Evolutionary conservation across 2,797 vertebrate genomes (phyloP).

Genomic region (Denticeps clupeoides): DNA sequence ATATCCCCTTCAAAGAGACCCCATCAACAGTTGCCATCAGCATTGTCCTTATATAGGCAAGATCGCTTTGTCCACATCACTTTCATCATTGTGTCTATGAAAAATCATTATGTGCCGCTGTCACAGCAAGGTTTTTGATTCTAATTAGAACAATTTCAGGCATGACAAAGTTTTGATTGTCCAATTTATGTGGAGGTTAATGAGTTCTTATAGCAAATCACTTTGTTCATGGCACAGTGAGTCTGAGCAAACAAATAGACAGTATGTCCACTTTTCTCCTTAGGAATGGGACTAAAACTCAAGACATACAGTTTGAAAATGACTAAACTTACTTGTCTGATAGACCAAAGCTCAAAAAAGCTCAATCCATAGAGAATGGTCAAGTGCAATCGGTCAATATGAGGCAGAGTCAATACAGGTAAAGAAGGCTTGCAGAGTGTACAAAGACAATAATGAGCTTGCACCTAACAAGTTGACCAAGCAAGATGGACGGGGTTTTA

Average conservation of each 20-base stretch:
- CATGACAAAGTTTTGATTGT: conserved; percentile 62
- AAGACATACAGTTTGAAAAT: not conserved
- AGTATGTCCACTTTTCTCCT: not conserved
- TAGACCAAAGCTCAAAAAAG: too few relatives aligned
- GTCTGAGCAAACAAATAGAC: conserved; percentile 34
- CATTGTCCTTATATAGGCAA: not conserved
- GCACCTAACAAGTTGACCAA: too few relatives aligned
- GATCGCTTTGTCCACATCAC: not conserved
- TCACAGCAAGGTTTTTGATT: conserved; percentile 56
- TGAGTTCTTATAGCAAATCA: conserved; percentile 45
- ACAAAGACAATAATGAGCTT: too few relatives aligned
- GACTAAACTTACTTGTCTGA: too few relatives aligned
- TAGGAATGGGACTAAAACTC: not conserved
- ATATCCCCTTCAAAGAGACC: too few relatives aligned
- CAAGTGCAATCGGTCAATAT: too few relatives aligned
- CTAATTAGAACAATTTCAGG: conserved; percentile 69
- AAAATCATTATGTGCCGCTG: conserved; percentile 56
- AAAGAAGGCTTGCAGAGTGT: too few relatives aligned
- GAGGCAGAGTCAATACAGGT: too few relatives aligned
- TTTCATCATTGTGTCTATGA: conserved; percentile 7
- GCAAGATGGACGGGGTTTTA: too few relatives aligned
- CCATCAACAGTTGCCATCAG: too few relatives aligned
- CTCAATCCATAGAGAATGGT: too few relatives aligned
- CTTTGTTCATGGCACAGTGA: conserved; percentile 35
- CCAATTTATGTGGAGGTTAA: conserved; percentile 63